Conservation (phyloP, 2,888 invertebrate species). For the Apeira syringaria region DNA sequence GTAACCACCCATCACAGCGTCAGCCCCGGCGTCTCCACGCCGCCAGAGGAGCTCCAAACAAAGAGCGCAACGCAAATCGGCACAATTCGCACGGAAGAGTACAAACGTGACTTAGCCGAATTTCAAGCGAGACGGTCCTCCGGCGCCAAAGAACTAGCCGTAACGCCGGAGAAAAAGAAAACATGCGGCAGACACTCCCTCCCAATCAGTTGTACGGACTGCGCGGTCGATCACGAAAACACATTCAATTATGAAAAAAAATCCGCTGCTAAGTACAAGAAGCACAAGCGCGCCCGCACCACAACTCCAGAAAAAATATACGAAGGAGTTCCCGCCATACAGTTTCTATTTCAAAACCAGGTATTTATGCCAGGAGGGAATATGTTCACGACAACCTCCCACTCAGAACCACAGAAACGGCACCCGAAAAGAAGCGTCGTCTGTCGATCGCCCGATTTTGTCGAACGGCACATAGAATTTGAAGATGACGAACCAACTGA, state of each 20-base stretch:
- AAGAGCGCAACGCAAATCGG: slow-evolving; percentile 47
- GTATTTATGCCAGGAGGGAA: slow-evolving; percentile 65
- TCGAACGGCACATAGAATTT: slow-evolving; percentile 67
- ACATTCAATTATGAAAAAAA: slow-evolving; percentile 76
- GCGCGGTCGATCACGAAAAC: slow-evolving; percentile 61
- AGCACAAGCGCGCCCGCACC: slow-evolving; percentile 58
- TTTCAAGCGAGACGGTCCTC: slow-evolving; percentile 72
- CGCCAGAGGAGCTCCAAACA: slow-evolving; percentile 37
- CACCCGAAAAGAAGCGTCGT: slow-evolving; percentile 39
- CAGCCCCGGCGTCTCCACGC: slow-evolving; percentile 40
- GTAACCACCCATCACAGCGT: slow-evolving; percentile 61
- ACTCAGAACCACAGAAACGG: slow-evolving; percentile 56
- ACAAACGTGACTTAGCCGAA: slow-evolving; percentile 74
- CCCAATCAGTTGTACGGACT: slow-evolving; percentile 70
- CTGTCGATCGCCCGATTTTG: slow-evolving; percentile 49
- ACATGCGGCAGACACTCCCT: slow-evolving; percentile 71
- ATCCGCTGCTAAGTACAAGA: slow-evolving; percentile 67
- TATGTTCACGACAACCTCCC: slow-evolving; percentile 38
- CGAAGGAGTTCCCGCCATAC: slow-evolving; percentile 67
- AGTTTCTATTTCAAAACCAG: slow-evolving; percentile 78
- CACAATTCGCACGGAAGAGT: slow-evolving; percentile 75
- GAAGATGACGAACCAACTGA: slow-evolving; percentile 50
- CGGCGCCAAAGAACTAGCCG: slow-evolving; percentile 50
- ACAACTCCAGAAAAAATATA: slow-evolving; percentile 50
- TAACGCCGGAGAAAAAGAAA: slow-evolving; percentile 57